Evolutionary conservation across 2,888 invertebrate species (phyloP), one percentile per base, ranked within the genome.

Genomic region (Limnephilus marmoratus): DNA sequence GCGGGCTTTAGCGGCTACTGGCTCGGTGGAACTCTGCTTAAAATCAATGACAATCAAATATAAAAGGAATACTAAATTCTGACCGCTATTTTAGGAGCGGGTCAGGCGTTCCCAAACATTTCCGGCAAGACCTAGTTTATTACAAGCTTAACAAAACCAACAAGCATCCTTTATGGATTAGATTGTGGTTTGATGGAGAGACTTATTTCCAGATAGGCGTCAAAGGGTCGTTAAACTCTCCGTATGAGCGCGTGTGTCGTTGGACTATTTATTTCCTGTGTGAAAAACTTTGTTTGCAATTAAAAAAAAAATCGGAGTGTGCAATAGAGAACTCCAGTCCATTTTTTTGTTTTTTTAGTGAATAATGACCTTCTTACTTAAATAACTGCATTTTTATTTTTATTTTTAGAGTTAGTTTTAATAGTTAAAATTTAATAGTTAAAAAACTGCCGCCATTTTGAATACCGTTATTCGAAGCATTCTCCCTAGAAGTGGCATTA

Each of bases 31-130:
- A 29, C 90, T 49, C 90, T 41, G 82, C 82, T 90, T 81, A 90
- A 90, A 90, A 90, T 90, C 90, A 90, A 90, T 90, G 81, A 90
- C 90, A 90, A 90, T 90, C 90, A 90, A 90, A 90, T 90, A 82
- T 90, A 82, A 81, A 81, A 90, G 90, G 88, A 89, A 89, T 80
- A 89, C 80, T 80, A 89, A 89, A 89, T 89, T 81, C 80, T 31
- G 88, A 80, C 34, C 37, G 88, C 80, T 89, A 89, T 89, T 89
- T 41, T 41, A 37, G 41, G 88, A 81, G 41, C 88, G 37, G 24
- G 12, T n/a, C 88, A 24, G 12, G 34, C 34, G n/a, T 41, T 89
- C 45, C 34, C 88, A 89, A 89, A 89, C 85, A 24, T 85, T 24
- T 68, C 9, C 68, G 24, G 24, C 9, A 68, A 24, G 24, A 24